Evolutionary conservation across 2,797 vertebrate species (phyloP).

Genomic region (Pangasius krempfi): DNA sequence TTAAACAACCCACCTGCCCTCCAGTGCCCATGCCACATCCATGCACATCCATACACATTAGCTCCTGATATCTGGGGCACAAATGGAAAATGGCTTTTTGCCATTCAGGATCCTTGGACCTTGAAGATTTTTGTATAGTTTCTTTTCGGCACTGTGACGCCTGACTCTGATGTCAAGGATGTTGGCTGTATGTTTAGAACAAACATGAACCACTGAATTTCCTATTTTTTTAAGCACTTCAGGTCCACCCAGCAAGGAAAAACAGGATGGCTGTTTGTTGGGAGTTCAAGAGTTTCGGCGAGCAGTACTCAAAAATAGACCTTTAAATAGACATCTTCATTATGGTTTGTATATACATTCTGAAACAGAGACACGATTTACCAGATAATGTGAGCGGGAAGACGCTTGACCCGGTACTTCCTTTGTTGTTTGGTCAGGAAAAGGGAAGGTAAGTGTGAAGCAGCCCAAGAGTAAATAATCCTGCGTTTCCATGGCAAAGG

Average conservation of each 20-base stretch:
- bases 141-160: conserved; percentile 23
- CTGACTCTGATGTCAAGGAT: conserved; percentile 48
- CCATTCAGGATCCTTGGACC: conserved; percentile 45
- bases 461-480: conserved; percentile 82
- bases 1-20: conserved; percentile 43
- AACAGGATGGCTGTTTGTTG: conserved; percentile 56
- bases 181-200: conserved; percentile 44
- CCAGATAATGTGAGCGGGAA: conserved; percentile 76
- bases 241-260: conserved; percentile 40
- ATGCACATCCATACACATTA: conserved; percentile 29
- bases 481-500: conserved; percentile 83
- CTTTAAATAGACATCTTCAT: conserved; percentile 56
- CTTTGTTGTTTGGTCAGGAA: conserved; percentile 85
- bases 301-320: conserved; percentile 56
- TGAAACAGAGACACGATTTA: conserved; percentile 70
- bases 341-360: conserved; percentile 59
- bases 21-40: conserved; percentile 47
- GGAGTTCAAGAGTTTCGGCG: conserved; percentile 51
- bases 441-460: conserved; percentile 82
- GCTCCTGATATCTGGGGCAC: conserved; percentile 12
- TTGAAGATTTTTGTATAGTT: conserved; percentile 24
- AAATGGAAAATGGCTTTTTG: conserved; percentile 51
- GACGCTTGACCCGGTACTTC: conserved; percentile 83
- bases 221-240: conserved; percentile 42
- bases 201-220: conserved; percentile 49